Conservation (phyloP, 2,888 invertebrate species). For the Drosophila vallismaia region DNA sequence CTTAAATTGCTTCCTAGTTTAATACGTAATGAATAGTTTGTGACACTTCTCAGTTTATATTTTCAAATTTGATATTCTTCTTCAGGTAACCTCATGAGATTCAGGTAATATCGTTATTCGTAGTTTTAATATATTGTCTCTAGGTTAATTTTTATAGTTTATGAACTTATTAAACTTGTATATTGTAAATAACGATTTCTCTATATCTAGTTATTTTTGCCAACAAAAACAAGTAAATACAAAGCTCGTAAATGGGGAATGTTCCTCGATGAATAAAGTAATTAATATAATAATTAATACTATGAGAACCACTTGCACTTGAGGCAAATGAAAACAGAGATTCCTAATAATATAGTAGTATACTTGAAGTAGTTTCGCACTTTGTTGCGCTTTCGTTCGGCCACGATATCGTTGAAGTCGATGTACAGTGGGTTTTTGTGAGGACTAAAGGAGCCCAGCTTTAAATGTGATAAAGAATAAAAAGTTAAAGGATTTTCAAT, state of each 20-base stretch:
- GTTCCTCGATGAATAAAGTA: background rate
- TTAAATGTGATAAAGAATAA: background rate
- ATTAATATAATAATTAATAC: slow-evolving; percentile 1
- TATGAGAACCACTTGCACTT: slow-evolving; percentile 77
- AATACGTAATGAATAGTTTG: background rate
- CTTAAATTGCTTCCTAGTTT: background rate
- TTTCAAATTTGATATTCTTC: background rate
- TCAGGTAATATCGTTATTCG: slow-evolving; percentile 15
- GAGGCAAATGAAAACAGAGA: slow-evolving; percentile 80
- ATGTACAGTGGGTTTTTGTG: slow-evolving; percentile 78
- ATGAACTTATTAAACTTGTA: slow-evolving; percentile 3
- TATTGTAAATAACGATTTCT: background rate
- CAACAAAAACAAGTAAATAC: slow-evolving; percentile 35
- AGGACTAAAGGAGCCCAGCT: slow-evolving; percentile 82
- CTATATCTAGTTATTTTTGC: slow-evolving; percentile 48
- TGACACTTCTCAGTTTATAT: background rate
- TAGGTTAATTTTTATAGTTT: background rate
- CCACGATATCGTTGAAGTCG: slow-evolving; percentile 79
- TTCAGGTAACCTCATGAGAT: slow-evolving; percentile 20
- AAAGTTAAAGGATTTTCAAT: background rate
- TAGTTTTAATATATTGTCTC: slow-evolving; percentile 11
- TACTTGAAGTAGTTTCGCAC: slow-evolving; percentile 79
- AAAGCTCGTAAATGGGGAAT: slow-evolving; percentile 29
- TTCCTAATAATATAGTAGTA: slow-evolving; percentile 78
- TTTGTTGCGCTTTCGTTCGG: slow-evolving; percentile 74